These are phyloP conservation scores for Tetragonula clypearis DNA, from an alignment of 1,140 invertebrate genomes.

Conservation along the genomic window DNA sequence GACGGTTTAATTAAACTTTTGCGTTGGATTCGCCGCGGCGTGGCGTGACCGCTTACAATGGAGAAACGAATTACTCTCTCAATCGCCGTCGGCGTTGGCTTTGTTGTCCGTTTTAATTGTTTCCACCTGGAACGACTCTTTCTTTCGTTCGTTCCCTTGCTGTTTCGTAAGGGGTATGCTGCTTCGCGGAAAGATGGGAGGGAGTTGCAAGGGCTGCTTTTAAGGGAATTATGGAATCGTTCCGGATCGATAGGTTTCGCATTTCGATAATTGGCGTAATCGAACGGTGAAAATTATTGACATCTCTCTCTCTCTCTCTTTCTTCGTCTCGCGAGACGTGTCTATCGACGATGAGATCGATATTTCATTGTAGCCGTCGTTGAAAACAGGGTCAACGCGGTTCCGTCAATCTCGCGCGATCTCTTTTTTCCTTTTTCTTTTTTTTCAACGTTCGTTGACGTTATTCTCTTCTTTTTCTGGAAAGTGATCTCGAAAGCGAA, in stretches of 20 bases:
- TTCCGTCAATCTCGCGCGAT: too few species aligned
- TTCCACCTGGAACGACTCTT: slow-evolving; percentile 40
- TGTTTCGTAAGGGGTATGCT: background rate
- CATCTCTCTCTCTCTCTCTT: too few species aligned
- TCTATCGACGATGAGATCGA: background rate
- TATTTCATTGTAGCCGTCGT: background rate
- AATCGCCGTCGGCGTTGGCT: slow-evolving; percentile 49
- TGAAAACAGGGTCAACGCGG: background rate
- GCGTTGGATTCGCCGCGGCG: slow-evolving; percentile 54
- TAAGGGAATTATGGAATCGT: background rate
- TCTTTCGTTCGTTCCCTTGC: background rate
- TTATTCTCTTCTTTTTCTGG: background rate
- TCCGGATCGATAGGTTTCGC: background rate
- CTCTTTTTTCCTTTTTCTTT: background rate
- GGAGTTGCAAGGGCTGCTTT: too few species aligned
- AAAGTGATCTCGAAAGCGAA: background rate
- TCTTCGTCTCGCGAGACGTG: background rate
- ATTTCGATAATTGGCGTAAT: background rate
- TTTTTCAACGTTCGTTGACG: background rate
- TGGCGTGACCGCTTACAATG: slow-evolving; percentile 49
- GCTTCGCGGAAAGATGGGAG: background rate
- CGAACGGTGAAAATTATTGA: background rate
- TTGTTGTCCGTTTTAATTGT: slow-evolving; percentile 62
- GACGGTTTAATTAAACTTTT: slow-evolving; percentile 74
- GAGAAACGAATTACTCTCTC: slow-evolving; percentile 70